These are phyloP conservation scores for Sphecodes monilicornis DNA, from an alignment of 2,888 invertebrate species.

Conservation along the genomic window DNA sequence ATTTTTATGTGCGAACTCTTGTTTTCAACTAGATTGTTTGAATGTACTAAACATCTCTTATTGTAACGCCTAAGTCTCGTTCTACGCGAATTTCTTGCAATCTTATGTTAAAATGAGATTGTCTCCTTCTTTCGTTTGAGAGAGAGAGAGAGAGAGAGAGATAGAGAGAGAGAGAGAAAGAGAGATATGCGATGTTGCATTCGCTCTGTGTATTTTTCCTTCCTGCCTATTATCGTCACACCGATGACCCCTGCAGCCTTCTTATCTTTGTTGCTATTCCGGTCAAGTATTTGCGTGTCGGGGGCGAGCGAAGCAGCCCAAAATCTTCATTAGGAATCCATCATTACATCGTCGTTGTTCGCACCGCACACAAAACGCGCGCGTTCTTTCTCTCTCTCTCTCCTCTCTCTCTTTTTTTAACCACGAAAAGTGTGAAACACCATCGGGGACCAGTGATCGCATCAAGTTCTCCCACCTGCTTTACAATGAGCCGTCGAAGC, in stretches of 20 bases:
- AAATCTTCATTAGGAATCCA: constrained; percentile 32
- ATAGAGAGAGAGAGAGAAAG: too few relatives aligned
- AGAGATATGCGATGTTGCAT: neutral
- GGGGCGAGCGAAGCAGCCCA: constrained; percentile 46
- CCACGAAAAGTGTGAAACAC: neutral
- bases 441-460: neutral
- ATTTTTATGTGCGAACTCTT: too few relatives aligned
- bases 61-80: too few relatives aligned
- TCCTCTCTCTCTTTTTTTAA: neutral
- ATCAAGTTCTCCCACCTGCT: neutral
- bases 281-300: constrained; percentile 43
- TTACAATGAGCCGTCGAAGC: constrained; percentile 54
- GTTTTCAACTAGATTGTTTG: too few relatives aligned
- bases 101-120: neutral
- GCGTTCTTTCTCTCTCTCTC: neutral
- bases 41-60: too few relatives aligned
- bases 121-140: neutral
- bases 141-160: too few relatives aligned
- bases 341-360: constrained; percentile 39
- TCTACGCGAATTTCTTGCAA: neutral
- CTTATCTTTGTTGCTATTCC: constrained; percentile 64
- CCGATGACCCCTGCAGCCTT: constrained; percentile 63
- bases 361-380: neutral
- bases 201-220: constrained; percentile 42
- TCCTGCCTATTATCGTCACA: constrained; percentile 48